These are phyloP conservation scores for Dinoponera quadriceps DNA, from an alignment of 1,140 invertebrate species.

Conservation along the genomic window DNA sequence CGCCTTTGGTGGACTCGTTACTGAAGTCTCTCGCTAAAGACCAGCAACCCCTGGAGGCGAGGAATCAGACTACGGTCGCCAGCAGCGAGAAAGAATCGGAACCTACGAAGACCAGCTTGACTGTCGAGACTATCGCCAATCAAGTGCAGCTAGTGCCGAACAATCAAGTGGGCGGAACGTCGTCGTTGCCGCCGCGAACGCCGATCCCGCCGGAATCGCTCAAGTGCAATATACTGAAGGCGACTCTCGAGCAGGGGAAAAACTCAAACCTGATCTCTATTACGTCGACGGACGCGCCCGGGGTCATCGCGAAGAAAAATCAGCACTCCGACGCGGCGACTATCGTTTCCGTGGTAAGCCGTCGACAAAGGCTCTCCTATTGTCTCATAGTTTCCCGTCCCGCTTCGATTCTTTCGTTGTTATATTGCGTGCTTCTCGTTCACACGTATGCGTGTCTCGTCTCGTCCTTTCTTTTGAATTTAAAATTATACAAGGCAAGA, in stretches of 20 bases:
- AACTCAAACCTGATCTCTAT: slow-evolving; percentile 84
- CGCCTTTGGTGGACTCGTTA: slow-evolving; percentile 85
- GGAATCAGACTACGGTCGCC: slow-evolving; percentile 84
- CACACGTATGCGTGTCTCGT: neutral
- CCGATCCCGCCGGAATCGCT: slow-evolving; percentile 94
- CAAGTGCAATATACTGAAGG: slow-evolving; percentile 98
- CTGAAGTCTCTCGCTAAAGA: slow-evolving; percentile 87
- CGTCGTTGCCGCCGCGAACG: slow-evolving; percentile 83
- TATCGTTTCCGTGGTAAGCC: slow-evolving; percentile 91
- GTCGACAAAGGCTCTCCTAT: neutral
- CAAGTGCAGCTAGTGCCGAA: slow-evolving; percentile 83
- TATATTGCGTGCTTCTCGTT: neutral
- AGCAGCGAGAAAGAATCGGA: slow-evolving; percentile 83
- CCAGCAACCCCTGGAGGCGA: slow-evolving; percentile 85
- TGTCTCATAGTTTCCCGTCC: slow-evolving; percentile 4
- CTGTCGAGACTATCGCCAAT: slow-evolving; percentile 84
- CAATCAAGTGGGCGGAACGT: slow-evolving; percentile 84
- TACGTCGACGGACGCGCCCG: slow-evolving; percentile 81
- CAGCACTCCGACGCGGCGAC: slow-evolving; percentile 87
- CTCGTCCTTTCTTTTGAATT: neutral
- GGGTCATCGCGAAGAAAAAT: slow-evolving; percentile 79
- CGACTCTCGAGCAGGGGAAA: slow-evolving; percentile 80
- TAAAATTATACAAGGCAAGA: slow-evolving; percentile 8
- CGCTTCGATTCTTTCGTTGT: slow-evolving; percentile 23
- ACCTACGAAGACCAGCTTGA: slow-evolving; percentile 78